These are phyloP conservation scores for Rhipidura dahli DNA, from an alignment of 2,113 vertebrate species.

Conservation along the genomic window DNA sequence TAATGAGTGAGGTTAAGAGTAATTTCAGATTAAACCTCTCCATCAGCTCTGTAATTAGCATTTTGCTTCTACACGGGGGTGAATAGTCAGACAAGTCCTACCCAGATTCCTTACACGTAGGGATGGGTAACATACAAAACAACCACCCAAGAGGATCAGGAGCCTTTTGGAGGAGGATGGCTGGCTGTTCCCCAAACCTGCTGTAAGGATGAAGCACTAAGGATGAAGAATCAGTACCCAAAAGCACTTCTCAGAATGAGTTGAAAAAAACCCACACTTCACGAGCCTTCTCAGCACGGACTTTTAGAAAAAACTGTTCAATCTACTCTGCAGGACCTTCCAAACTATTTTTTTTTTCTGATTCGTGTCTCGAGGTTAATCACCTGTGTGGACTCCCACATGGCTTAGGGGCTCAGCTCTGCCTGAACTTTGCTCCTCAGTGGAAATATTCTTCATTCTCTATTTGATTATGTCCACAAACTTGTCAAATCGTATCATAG, in stretches of 20 bases:
- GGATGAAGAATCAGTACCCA: neutral
- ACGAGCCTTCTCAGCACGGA: neutral
- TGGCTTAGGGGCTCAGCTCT: neutral
- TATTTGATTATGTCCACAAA: constrained; percentile 4
- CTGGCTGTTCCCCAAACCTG: neutral
- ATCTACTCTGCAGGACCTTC: neutral
- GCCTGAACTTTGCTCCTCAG: neutral
- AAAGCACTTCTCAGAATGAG: neutral
- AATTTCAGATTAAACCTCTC: neutral
- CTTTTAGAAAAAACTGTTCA: neutral
- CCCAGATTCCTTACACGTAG: neutral
- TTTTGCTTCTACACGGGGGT: neutral
- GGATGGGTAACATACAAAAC: neutral
- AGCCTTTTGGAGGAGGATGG: neutral
- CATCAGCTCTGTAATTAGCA: neutral
- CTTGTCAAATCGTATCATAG: neutral
- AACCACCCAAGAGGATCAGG: neutral
- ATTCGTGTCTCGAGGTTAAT: fast-evolving
- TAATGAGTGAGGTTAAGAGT: fast-evolving
- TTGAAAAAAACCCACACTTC: neutral
- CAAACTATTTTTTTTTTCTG: neutral
- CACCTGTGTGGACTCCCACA: neutral
- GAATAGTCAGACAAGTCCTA: neutral
- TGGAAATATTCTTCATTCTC: neutral
- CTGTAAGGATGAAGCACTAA: neutral